phyloP scores from a whole-genome alignment of 2,113 vertebrate genomes.

The Columbina picui region DNA sequence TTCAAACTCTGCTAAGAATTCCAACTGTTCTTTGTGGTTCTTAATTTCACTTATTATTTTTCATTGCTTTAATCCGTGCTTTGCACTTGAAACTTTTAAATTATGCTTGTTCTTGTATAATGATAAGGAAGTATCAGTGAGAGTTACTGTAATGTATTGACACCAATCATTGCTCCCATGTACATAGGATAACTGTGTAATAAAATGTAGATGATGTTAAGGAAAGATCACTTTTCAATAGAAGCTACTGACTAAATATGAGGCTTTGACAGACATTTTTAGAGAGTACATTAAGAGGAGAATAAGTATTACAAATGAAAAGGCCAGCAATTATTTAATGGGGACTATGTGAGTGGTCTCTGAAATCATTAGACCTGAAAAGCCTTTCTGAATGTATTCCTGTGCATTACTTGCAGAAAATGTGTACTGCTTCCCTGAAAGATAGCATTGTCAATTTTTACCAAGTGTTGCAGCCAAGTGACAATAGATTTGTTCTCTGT shows the following conservation, averaged over 20 bases:
- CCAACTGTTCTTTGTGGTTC: not conserved
- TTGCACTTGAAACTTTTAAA: not conserved
- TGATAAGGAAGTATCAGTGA: not conserved
- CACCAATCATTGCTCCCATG: not conserved
- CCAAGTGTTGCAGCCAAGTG: not conserved
- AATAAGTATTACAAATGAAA: not conserved
- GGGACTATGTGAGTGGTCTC: not conserved
- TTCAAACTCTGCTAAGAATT: not conserved
- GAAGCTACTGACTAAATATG: not conserved
- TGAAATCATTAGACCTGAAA: not conserved
- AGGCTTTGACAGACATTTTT: not conserved
- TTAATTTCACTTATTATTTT: not conserved
- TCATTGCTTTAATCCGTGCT: not conserved
- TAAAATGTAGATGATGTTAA: not conserved
- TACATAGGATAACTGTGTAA: not conserved
- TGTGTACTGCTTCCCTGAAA: not conserved
- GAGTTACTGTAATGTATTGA: not conserved
- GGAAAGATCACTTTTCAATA: not conserved
- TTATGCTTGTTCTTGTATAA: not conserved
- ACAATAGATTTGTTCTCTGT: slow-evolving; percentile 46
- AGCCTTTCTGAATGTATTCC: not conserved
- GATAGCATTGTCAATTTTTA: slow-evolving; percentile 46
- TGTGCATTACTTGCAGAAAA: not conserved
- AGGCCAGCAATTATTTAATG: not conserved
- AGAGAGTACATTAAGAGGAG: not conserved